Percentiles rank a stretch among this genome's conserved stretches.
Conservation (phyloP, 2,113 vertebrate species). For the Seriola rivoliana region DNA sequence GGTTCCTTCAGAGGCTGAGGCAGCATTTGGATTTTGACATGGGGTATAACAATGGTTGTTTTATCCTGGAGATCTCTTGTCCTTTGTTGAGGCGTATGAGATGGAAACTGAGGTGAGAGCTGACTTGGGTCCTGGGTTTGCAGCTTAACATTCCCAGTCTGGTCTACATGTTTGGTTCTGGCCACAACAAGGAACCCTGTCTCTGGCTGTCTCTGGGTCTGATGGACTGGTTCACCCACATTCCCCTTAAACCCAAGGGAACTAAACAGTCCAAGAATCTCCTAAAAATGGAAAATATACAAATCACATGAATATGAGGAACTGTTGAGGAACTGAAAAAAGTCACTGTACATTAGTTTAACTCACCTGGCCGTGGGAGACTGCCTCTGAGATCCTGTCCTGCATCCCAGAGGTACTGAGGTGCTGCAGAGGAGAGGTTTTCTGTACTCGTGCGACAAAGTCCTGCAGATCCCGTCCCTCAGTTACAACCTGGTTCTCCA, state of each 20-base stretch:
- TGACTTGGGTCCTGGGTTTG: constrained; percentile 20
- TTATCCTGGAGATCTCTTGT: constrained; percentile 11
- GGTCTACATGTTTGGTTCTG: constrained; percentile 53
- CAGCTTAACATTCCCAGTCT: constrained; percentile 34
- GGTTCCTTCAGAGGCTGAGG: constrained; percentile 3
- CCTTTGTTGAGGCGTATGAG: background rate
- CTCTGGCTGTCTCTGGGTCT: constrained; percentile 31
- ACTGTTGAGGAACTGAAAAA: background rate
- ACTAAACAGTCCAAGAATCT: constrained; percentile 45
- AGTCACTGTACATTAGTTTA: background rate
- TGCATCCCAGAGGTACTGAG: constrained; percentile 22
- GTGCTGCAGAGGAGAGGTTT: constrained; percentile 42
- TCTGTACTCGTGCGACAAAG: constrained; percentile 16
- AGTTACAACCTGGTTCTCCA: constrained; percentile 26
- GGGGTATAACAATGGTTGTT: background rate
- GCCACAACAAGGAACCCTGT: constrained; percentile 48
- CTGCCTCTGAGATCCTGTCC: constrained; percentile 28
- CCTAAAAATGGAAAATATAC: constrained; percentile 40
- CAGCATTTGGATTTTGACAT: constrained; percentile 5
- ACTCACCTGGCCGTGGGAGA: constrained; percentile 44
- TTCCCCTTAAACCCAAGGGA: constrained; percentile 20
- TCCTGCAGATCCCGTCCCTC: constrained; percentile 42
- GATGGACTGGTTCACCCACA: background rate
- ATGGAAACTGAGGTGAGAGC: constrained; percentile 5
- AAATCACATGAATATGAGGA: background rate